Evolutionary conservation across 2,888 invertebrate species (phyloP).

Genomic region (Crioceris asparagi): DNA sequence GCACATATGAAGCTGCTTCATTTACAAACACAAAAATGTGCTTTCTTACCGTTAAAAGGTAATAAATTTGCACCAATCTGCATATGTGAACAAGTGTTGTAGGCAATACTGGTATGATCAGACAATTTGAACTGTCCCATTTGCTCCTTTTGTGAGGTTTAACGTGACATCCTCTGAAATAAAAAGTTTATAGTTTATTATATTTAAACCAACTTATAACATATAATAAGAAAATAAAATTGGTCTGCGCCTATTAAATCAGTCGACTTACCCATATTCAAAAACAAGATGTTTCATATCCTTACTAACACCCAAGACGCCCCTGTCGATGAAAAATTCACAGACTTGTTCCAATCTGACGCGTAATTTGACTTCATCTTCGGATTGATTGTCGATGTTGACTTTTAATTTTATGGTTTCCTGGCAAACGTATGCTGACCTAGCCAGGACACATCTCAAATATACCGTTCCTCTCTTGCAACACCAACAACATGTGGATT

Average conservation of each 20-base stretch:
- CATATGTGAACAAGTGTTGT: conserved; percentile 64
- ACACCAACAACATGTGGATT: conserved; percentile 59
- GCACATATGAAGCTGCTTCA: not conserved
- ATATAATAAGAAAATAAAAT: conserved; percentile 2
- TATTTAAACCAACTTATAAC: conserved; percentile 1
- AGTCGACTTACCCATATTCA: conserved; percentile 44
- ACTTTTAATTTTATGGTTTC: conserved; percentile 58
- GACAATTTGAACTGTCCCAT: conserved; percentile 54
- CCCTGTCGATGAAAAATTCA: conserved; percentile 65
- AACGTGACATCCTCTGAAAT: conserved; percentile 53
- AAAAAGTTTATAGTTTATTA: too few species aligned
- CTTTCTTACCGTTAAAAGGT: conserved; percentile 52
- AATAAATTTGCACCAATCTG: conserved; percentile 54
- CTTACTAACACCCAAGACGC: conserved; percentile 60
- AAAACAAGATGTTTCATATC: conserved; percentile 57
- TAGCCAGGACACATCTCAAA: conserved; percentile 55
- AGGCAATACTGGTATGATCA: conserved; percentile 64
- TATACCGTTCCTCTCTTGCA: conserved; percentile 59
- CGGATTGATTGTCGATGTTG: conserved; percentile 56
- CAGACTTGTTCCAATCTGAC: conserved; percentile 49
- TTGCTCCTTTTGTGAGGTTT: conserved; percentile 49
- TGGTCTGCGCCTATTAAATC: not conserved
- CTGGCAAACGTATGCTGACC: conserved; percentile 65
- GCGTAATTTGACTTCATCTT: conserved; percentile 32
- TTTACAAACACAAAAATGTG: too few species aligned